These are phyloP conservation scores for Thalassarche chlororhynchos DNA, from an alignment of 2,113 vertebrate genomes.

Conservation along the genomic window DNA sequence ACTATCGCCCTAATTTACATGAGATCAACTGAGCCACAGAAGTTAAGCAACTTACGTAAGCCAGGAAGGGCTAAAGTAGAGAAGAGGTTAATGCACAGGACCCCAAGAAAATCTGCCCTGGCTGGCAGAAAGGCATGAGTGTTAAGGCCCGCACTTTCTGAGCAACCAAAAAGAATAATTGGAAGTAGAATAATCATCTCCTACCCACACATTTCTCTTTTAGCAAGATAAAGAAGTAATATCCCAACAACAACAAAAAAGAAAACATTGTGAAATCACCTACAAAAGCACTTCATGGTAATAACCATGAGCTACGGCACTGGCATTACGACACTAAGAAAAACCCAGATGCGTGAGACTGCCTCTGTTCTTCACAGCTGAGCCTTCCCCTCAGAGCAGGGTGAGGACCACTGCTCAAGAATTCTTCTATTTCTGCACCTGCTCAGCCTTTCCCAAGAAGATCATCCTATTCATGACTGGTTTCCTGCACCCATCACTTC, in stretches of 20 bases:
- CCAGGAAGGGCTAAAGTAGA: neutral
- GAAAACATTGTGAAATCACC: accelerated
- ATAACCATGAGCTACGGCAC: accelerated
- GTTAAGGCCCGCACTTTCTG: neutral
- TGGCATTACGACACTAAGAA: neutral
- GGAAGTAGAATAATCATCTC: neutral
- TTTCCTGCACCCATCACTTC: neutral
- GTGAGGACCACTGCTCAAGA: accelerated
- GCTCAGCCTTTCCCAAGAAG: neutral
- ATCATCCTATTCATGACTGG: accelerated
- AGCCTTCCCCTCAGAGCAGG: neutral
- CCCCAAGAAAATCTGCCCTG: neutral
- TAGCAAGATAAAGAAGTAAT: neutral
- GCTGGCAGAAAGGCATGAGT: neutral
- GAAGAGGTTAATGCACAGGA: no score
- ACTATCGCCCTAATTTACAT: neutral
- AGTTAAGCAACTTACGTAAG: neutral
- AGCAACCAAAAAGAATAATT: neutral
- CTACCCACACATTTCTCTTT: neutral
- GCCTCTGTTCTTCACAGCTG: neutral
- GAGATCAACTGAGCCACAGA: accelerated
- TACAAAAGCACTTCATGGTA: accelerated
- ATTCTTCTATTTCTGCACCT: neutral
- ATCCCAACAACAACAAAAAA: neutral
- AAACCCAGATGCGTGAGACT: accelerated